Evolutionary conservation across 2,888 invertebrate genomes (phyloP), one percentile per base, ranked within the genome.

Genomic region (Pachliopta kotzebuea): DNA sequence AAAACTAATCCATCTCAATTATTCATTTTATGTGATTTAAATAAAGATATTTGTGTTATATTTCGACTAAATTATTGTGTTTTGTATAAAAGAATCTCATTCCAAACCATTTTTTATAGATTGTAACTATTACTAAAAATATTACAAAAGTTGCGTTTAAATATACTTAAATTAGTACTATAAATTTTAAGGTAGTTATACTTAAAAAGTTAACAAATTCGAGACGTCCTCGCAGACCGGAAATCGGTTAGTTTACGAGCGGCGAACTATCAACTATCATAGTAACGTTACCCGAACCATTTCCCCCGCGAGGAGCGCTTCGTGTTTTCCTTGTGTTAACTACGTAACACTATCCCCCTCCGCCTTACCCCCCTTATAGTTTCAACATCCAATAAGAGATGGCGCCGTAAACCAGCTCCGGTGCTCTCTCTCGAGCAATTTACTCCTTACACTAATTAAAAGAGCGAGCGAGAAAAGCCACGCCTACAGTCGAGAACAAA

Each of bases 391-490:
- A 88, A 88, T 89, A 86, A 87, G 88, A 89, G 90, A 86, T 89
- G 90, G 88, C 88, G 89, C 78, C 80, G 76, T 76, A 83, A 87
- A 87, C 88, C 88, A 88, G 72, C 71, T 71, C 73, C 72, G 72
- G 81, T 83, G 83, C 79, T 80, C 88, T 89, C 91, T 86, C 87
- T 86, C 88, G 80, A 88, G 83, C 92, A 92, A 92, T 92, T 92
- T 92, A 91, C 91, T 91, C 92, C 90, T 91, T 89, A 85, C 88
- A 90, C 91, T 92, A 92, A 92, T 92, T 92, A 92, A 92, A 92
- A 92, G 88, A 88, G 88, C 83, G 89, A 88, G 88, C 85, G 85
- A 86, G 88, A 85, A 71, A 78, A 72, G 79, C 89, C 88, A 84
- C 91, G 90, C 90, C 90, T 80, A 79, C 80, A 70, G 73, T 78